Conservation (phyloP, 2,113 vertebrate genomes). For the Pteruthius melanotis region DNA sequence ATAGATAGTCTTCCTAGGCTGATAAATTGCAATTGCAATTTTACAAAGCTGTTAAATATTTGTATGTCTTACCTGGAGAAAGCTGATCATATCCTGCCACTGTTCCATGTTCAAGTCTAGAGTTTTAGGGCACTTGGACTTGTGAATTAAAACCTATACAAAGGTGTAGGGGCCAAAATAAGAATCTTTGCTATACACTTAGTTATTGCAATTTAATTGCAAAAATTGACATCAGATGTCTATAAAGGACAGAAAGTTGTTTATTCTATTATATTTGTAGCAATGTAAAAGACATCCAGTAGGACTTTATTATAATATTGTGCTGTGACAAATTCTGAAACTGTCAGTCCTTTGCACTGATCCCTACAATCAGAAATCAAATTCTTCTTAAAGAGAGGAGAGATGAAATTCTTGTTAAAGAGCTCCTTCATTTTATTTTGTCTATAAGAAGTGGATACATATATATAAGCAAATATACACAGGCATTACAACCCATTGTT, state of each 20-base stretch:
- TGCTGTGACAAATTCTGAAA: conserved; percentile 10
- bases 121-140: conserved; percentile 35
- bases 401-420: background rate
- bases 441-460: conserved; percentile 10
- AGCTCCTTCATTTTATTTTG: background rate
- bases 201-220: background rate
- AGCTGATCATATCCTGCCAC: conserved; percentile 1
- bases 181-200: background rate
- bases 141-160: conserved; percentile 26
- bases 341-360: conserved; percentile 42
- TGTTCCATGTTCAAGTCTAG: conserved; percentile 48
- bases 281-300: background rate
- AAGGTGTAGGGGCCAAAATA: conserved; percentile 24
- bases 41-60: conserved; percentile 32
- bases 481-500: conserved; percentile 18
- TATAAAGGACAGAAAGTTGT: background rate
- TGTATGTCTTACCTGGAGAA: conserved; percentile 12
- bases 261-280: conserved; percentile 12
- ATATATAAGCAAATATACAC: background rate
- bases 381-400: background rate
- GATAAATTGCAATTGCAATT: conserved; percentile 17
- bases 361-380: conserved; percentile 1
- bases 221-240: background rate
- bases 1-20: conserved; percentile 49
- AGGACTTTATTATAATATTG: background rate